Evolutionary conservation across 92 coral and sea anemone species (phyloP).

Genomic region (Siderastrea radians): DNA sequence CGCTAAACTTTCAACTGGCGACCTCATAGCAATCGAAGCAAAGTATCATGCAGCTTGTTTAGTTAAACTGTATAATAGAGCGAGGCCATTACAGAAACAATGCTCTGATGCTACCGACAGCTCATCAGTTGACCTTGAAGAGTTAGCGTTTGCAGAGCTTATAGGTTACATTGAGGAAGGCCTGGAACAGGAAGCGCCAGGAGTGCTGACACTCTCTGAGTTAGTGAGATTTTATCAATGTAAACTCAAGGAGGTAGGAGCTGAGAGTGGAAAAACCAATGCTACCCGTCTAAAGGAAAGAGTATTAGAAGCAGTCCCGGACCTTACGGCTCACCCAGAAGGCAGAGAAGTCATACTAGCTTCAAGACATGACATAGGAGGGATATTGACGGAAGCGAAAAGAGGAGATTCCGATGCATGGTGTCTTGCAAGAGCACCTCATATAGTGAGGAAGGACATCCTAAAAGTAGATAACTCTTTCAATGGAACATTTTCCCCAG

Average conservation of each 20-base stretch:
- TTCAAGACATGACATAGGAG: slow-evolving; percentile 73
- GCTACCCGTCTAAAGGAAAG: slow-evolving; percentile 71
- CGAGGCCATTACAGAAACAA: slow-evolving; percentile 51
- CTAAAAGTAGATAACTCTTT: slow-evolving; percentile 66
- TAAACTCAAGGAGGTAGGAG: slow-evolving; percentile 61
- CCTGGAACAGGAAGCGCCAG: slow-evolving; percentile 54
- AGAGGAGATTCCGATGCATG: slow-evolving; percentile 71
- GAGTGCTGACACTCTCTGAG: slow-evolving; percentile 63
- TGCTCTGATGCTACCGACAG: slow-evolving; percentile 39
- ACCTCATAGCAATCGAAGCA: slow-evolving; percentile 72
- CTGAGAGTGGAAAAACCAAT: slow-evolving; percentile 47
- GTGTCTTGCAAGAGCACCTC: slow-evolving; percentile 71
- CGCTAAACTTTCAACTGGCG: slow-evolving; percentile 64
- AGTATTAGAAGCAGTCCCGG: slow-evolving; percentile 66
- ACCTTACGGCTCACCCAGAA: slow-evolving; percentile 71
- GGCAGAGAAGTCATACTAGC: slow-evolving; percentile 69
- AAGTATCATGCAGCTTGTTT: slow-evolving; percentile 66
- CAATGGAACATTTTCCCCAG: slow-evolving; percentile 66
- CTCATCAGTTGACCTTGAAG: slow-evolving; percentile 53
- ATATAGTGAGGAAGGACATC: slow-evolving; percentile 67
- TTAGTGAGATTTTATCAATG: slow-evolving; percentile 49
- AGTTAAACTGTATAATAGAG: slow-evolving; percentile 50
- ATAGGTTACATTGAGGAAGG: slow-evolving; percentile 71
- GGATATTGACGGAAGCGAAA: slow-evolving; percentile 57
- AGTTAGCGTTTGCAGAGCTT: slow-evolving; percentile 74